Conservation (phyloP, 1,140 invertebrate species). For the Polyergus mexicanus region DNA sequence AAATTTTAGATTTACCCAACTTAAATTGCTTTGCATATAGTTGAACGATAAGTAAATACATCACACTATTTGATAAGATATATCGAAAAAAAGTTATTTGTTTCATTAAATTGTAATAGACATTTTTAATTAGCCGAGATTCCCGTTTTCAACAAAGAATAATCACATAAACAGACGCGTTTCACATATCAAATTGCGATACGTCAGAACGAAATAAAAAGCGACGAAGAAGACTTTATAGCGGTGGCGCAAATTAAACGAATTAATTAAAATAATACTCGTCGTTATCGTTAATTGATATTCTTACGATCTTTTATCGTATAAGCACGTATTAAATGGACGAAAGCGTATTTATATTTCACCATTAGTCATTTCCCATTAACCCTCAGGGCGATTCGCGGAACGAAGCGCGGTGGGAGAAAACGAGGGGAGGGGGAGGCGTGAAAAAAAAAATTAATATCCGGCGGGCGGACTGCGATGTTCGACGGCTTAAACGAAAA, state of each 20-base stretch:
- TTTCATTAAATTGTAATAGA: neutral
- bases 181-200: slow-evolving; percentile 5
- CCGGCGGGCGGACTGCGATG: neutral
- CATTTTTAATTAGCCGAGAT: neutral
- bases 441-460: slow-evolving; percentile 40
- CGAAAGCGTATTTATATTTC: slow-evolving; percentile 37
- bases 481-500: slow-evolving; percentile 50
- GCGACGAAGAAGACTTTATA: neutral
- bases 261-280: slow-evolving; percentile 37
- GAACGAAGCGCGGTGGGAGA: neutral
- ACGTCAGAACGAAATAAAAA: neutral
- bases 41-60: neutral
- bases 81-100: neutral
- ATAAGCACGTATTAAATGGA: slow-evolving; percentile 25
- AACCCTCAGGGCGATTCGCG: neutral
- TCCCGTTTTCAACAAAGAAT: neutral
- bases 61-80: neutral
- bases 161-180: neutral
- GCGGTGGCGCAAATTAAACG: slow-evolving; percentile 7
- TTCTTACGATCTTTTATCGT: neutral
- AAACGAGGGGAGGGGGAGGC: neutral
- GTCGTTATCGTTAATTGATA: slow-evolving; percentile 40
- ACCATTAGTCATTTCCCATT: slow-evolving; percentile 48
- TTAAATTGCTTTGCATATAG: neutral
- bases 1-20: neutral